These are phyloP conservation scores for Arvicanthis niloticus DNA, from an alignment of 2,113 vertebrate genomes.

Conservation along the genomic window DNA sequence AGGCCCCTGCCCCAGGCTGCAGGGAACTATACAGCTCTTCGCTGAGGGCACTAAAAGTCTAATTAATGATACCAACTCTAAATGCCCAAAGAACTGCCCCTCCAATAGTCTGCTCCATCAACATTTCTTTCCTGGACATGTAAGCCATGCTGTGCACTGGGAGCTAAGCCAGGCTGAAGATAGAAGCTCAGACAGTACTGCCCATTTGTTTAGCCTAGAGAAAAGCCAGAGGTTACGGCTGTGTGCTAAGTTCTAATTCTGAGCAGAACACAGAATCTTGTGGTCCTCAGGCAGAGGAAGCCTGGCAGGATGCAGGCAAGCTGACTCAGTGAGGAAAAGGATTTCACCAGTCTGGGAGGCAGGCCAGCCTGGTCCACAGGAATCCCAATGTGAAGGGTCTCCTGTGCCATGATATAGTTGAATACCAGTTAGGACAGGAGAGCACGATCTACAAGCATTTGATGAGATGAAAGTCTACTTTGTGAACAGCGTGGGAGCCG, in stretches of 20 bases:
- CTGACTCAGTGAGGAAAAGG: neutral
- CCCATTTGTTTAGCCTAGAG: neutral
- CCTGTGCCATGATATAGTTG: neutral
- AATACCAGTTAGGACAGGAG: neutral
- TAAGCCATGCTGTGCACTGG: neutral
- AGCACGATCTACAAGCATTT: neutral
- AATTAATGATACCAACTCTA: neutral
- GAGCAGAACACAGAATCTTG: neutral
- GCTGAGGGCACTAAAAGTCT: neutral
- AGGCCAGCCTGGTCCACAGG: neutral
- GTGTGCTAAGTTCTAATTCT: neutral
- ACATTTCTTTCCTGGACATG: neutral
- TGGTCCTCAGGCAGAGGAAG: neutral
- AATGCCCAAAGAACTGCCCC: slow-evolving; percentile 2
- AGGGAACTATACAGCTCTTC: neutral
- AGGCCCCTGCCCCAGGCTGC: neutral
- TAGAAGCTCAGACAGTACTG: neutral
- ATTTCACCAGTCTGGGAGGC: neutral
- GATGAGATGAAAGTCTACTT: neutral
- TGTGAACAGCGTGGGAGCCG: neutral
- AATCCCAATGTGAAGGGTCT: neutral
- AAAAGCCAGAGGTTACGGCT: neutral
- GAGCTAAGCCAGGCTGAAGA: neutral
- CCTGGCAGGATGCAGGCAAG: neutral
- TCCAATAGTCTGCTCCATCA: neutral